phyloP scores from a whole-genome alignment of 2,888 invertebrate genomes.

The Andrena chrysosceles region DNA sequence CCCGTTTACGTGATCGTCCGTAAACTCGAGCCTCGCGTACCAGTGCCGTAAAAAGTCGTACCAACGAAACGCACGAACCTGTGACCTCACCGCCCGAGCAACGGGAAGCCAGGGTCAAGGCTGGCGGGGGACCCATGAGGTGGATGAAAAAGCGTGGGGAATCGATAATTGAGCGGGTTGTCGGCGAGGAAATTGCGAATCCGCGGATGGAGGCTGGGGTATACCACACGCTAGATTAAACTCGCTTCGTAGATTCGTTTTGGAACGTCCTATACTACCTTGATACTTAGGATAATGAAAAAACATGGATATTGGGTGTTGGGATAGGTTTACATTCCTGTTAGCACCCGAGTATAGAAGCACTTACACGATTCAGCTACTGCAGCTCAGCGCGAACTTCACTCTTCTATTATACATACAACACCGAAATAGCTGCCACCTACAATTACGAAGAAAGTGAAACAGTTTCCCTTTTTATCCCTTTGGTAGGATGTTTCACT shows the following conservation, averaged over 20 bases:
- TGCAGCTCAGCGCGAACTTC: background rate
- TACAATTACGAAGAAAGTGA: background rate
- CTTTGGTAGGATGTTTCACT: background rate
- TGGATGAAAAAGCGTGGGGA: conserved; percentile 68
- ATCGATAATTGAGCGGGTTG: conserved; percentile 72
- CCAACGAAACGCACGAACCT: conserved; percentile 42
- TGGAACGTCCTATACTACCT: background rate
- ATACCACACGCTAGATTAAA: conserved; percentile 7
- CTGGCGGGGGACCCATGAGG: conserved; percentile 41
- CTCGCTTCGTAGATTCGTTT: background rate
- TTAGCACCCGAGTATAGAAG: background rate
- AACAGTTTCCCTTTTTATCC: conserved; percentile 6
- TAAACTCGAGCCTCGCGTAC: background rate
- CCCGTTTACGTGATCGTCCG: background rate
- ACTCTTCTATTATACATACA: background rate
- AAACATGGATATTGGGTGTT: background rate
- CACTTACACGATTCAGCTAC: background rate
- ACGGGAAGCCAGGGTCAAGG: conserved; percentile 67
- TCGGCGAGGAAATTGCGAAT: background rate
- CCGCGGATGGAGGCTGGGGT: background rate
- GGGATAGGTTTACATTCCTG: background rate
- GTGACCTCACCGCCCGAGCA: conserved; percentile 36
- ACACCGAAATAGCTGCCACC: conserved; percentile 19
- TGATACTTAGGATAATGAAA: background rate
- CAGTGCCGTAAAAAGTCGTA: background rate